phyloP scores from a whole-genome alignment of 2,888 invertebrate species.

The Saturnia japonica region DNA sequence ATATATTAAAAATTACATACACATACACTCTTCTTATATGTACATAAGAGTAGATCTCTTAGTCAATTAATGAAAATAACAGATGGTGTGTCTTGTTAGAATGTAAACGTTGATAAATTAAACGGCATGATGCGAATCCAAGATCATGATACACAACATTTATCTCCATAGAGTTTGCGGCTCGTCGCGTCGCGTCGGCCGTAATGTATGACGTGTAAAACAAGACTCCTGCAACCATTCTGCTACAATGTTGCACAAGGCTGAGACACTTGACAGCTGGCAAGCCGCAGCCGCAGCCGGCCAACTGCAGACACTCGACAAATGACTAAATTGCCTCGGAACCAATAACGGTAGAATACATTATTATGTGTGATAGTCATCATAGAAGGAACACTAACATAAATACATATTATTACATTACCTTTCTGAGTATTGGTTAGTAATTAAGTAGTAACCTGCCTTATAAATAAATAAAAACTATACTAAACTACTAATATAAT shows the following conservation, averaged over 20 bases:
- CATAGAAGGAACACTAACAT: constrained; percentile 12
- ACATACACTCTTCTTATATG: too few relatives aligned
- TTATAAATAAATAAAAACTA: too few relatives aligned
- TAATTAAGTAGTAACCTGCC: background rate
- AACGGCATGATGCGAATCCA: constrained; percentile 28
- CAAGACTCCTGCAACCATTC: constrained; percentile 27
- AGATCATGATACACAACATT: constrained; percentile 54
- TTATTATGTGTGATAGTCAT: constrained; percentile 41
- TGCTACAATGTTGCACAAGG: constrained; percentile 32
- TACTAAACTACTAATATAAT: too few relatives aligned
- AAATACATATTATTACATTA: background rate
- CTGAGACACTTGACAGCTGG: constrained; percentile 20
- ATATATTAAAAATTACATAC: too few relatives aligned
- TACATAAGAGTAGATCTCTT: too few relatives aligned
- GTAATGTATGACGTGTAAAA: constrained; percentile 58
- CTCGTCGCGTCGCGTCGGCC: constrained; percentile 54
- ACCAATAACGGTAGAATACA: constrained; percentile 56
- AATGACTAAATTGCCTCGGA: constrained; percentile 66
- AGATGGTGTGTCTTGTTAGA: background rate
- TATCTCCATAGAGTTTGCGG: constrained; percentile 32
- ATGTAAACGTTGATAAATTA: constrained; percentile 16
- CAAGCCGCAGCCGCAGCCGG: constrained; percentile 34
- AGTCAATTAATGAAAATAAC: background rate
- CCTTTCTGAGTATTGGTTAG: background rate
- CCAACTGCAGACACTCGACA: constrained; percentile 58